A percentile compares a stretch with the other conserved stretches of the same genome.
phyloP scores from a whole-genome alignment of 2,888 invertebrate species.

The Catocala nupta region DNA sequence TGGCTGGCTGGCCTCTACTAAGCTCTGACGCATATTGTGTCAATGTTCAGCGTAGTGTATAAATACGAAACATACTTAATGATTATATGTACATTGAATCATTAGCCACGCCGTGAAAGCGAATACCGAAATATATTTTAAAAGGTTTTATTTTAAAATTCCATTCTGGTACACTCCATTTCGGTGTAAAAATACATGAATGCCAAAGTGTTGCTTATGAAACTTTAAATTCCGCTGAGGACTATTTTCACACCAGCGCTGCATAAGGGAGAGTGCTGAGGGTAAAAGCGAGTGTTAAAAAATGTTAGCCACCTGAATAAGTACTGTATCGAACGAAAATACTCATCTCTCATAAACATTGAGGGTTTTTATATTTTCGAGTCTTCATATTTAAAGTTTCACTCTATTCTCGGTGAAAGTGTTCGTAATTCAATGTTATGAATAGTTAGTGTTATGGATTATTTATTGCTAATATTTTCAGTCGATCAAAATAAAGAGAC shows the following conservation, averaged over 20 bases:
- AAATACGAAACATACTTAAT: constrained; percentile 7
- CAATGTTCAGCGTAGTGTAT: constrained; percentile 15
- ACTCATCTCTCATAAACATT: constrained; percentile 12
- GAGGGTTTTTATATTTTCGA: constrained; percentile 8
- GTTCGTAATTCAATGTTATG: neutral
- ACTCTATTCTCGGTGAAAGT: constrained; percentile 14
- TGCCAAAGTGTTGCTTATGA: constrained; percentile 42
- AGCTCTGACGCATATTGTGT: constrained; percentile 2
- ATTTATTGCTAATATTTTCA: constrained; percentile 20
- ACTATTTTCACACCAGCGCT: constrained; percentile 42
- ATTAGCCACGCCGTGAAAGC: constrained; percentile 16
- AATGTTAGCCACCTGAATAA: constrained; percentile 19
- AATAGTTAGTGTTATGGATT: constrained; percentile 13
- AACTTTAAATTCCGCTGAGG: constrained; percentile 47
- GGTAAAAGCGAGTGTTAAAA: constrained; percentile 21
- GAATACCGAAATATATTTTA: constrained; percentile 41
- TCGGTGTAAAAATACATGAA: constrained; percentile 45
- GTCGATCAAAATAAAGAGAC: constrained; percentile 8
- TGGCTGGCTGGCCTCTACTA: constrained; percentile 25
- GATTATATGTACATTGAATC: constrained; percentile 21
- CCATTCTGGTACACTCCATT: constrained; percentile 34
- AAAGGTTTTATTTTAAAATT: constrained; percentile 47
- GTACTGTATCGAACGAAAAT: constrained; percentile 15
- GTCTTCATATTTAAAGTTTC: constrained; percentile 18
- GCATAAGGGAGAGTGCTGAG: constrained; percentile 33